These are phyloP conservation scores for Takifugu bimaculatus DNA, from an alignment of 2,113 vertebrate genomes.

Conservation along the genomic window DNA sequence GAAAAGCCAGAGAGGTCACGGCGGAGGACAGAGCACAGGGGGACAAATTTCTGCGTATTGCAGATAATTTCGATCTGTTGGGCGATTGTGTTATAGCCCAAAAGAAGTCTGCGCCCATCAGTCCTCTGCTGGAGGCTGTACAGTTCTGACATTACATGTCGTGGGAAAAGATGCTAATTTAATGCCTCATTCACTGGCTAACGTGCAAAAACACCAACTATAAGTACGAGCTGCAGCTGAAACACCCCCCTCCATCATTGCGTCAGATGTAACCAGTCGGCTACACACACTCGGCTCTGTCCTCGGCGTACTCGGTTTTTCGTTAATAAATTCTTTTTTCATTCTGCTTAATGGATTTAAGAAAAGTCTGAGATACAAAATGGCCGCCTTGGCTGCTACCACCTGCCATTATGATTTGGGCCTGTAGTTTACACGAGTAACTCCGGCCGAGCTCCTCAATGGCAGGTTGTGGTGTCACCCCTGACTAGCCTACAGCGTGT, in stretches of 20 bases:
- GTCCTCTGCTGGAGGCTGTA: slow-evolving; percentile 40
- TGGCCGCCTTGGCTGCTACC: no score
- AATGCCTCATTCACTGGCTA: slow-evolving; percentile 18
- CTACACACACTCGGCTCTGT: slow-evolving; percentile 1
- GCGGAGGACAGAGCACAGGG: slow-evolving; percentile 21
- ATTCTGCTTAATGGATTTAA: no score
- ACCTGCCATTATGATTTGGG: no score
- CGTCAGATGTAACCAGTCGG: slow-evolving; percentile 15
- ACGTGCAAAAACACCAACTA: slow-evolving; percentile 33
- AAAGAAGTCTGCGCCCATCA: slow-evolving; percentile 39
- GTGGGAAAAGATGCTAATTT: slow-evolving; percentile 44
- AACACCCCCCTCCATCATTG: slow-evolving; percentile 20
- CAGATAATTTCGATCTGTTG: slow-evolving; percentile 30
- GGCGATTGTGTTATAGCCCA: slow-evolving; percentile 12
- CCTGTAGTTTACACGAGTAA: no score
- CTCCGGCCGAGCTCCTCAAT: no score
- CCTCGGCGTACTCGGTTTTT: no score
- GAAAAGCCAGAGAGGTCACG: slow-evolving; percentile 53
- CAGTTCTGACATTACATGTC: slow-evolving; percentile 37
- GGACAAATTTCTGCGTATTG: slow-evolving; percentile 30
- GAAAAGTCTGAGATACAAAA: no score
- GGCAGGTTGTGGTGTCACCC: no score
- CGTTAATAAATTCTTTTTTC: no score
- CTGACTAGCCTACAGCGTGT: no score
- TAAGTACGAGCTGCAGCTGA: slow-evolving; percentile 26